Percentiles rank a stretch among this genome's conserved stretches.
These are phyloP conservation scores for Amphibalanus amphitrite DNA, from an alignment of 1,140 invertebrate species.

Conservation along the genomic window DNA sequence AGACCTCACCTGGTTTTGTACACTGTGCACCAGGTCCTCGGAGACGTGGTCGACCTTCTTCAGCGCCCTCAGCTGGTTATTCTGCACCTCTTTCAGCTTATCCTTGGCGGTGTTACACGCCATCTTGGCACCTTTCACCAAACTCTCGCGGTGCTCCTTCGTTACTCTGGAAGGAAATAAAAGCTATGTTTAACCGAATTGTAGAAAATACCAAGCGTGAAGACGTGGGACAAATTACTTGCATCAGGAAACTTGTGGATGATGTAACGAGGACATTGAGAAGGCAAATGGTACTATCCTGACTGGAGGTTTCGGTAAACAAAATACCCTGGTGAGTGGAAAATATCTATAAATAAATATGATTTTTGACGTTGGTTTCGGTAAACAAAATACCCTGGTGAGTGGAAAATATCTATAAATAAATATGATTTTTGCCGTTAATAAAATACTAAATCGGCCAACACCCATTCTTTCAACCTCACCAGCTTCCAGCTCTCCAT, in stretches of 20 bases:
- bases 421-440: neutral
- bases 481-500: no score
- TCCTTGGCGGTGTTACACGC: slow-evolving; percentile 63
- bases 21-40: slow-evolving; percentile 43
- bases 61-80: slow-evolving; percentile 46
- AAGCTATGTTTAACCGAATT: neutral
- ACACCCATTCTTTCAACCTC: no score
- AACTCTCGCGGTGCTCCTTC: slow-evolving; percentile 68
- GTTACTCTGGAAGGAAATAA: slow-evolving; percentile 46
- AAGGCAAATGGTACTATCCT: neutral
- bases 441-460: no score
- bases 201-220: neutral
- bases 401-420: neutral
- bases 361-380: no score
- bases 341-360: neutral
- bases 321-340: neutral
- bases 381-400: neutral
- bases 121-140: slow-evolving; percentile 70
- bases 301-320: neutral
- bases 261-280: neutral
- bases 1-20: slow-evolving; percentile 39
- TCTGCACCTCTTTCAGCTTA: slow-evolving; percentile 55
- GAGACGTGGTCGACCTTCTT: slow-evolving; percentile 37
- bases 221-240: neutral
- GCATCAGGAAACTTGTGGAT: neutral